Evolutionary conservation across 2,888 invertebrate species (phyloP).

Genomic region (Siphlonurus alternatus): DNA sequence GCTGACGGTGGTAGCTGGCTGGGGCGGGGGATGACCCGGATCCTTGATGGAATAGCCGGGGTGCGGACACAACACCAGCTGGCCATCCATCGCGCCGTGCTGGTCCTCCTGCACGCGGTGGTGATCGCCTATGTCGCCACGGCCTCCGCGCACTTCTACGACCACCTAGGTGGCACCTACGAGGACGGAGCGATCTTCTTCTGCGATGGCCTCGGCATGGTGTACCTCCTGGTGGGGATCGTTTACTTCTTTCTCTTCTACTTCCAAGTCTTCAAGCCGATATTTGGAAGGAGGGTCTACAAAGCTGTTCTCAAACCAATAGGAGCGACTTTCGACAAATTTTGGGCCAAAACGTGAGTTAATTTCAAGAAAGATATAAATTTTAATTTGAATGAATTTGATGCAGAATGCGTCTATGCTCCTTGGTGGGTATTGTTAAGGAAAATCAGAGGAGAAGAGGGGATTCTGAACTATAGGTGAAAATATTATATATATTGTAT

Average conservation of each 20-base stretch:
- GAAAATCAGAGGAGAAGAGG: no score
- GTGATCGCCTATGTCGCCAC: not conserved
- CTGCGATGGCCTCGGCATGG: constrained; percentile 56
- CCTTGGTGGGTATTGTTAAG: no score
- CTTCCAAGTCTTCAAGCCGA: constrained; percentile 41
- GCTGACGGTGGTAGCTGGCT: not conserved
- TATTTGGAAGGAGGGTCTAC: constrained; percentile 29
- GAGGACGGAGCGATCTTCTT: constrained; percentile 16
- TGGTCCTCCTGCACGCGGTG: not conserved
- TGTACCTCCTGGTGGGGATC: constrained; percentile 42
- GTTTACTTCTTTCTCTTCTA: constrained; percentile 45
- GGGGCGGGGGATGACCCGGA: not conserved
- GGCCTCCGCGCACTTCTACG: not conserved
- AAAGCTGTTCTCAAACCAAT: constrained; percentile 13
- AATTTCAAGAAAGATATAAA: no score
- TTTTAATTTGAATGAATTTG: not conserved
- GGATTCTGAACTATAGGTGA: no score
- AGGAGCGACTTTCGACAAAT: constrained; percentile 9
- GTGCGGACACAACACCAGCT: not conserved
- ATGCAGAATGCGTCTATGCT: no score
- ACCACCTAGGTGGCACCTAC: not conserved
- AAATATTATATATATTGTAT: no score
- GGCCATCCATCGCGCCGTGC: not conserved
- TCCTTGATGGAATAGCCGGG: not conserved
- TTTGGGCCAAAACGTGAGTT: constrained; percentile 13